phyloP scores from a whole-genome alignment of 2,113 vertebrate genomes.

The Macquaria australasica region DNA sequence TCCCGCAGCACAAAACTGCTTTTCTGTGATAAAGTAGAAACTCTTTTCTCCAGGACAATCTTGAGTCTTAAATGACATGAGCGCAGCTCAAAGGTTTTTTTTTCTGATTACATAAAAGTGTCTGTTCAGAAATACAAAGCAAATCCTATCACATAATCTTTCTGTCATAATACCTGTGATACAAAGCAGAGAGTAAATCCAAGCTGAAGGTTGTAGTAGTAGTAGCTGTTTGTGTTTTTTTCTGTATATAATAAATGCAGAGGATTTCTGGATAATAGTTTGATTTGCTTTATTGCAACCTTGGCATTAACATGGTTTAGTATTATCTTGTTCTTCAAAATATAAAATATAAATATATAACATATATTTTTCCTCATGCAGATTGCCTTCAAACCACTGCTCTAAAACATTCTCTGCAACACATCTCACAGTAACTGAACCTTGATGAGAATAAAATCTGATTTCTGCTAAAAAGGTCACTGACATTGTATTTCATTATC shows the following conservation, averaged over 20 bases:
- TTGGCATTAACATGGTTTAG: not conserved
- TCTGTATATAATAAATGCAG: not conserved
- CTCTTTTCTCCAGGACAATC: not conserved
- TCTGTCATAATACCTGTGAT: slow-evolving; percentile 19
- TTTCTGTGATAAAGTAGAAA: not conserved
- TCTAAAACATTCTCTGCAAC: not conserved
- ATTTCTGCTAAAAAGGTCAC: not conserved
- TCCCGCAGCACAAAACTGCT: not conserved
- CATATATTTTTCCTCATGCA: not conserved
- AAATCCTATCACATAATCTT: slow-evolving; percentile 43
- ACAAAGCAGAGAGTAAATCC: slow-evolving; percentile 4
- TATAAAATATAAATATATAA: too few species aligned
- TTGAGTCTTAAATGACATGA: not conserved
- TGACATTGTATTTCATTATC: not conserved
- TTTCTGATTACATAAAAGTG: slow-evolving; percentile 26
- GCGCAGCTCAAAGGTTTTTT: not conserved
- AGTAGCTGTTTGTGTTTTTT: not conserved
- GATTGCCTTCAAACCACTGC: not conserved
- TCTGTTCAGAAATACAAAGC: slow-evolving; percentile 16
- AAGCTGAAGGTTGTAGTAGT: not conserved
- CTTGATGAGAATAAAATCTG: not conserved
- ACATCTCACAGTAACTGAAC: not conserved
- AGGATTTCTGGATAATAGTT: not conserved
- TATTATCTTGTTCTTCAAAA: not conserved
- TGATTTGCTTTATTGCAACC: not conserved